Conservation (phyloP, 2,888 invertebrate species). For the Platycheirus rosarum region DNA sequence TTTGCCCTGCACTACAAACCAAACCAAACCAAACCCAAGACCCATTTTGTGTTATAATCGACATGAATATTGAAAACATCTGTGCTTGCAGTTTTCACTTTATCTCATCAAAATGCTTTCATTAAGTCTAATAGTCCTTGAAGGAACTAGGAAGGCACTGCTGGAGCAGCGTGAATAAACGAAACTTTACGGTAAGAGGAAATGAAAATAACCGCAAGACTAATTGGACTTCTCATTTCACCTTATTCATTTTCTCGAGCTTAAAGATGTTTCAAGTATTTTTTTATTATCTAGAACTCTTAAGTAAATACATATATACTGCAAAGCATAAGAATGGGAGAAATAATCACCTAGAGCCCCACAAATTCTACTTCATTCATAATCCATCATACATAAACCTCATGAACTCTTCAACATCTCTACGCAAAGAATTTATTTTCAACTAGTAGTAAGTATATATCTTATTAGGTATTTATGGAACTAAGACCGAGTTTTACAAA, state of each 20-base stretch:
- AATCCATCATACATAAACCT: background rate
- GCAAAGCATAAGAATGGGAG: constrained; percentile 31
- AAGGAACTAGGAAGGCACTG: constrained; percentile 45
- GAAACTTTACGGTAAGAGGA: constrained; percentile 48
- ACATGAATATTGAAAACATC: constrained; percentile 67
- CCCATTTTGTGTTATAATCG: constrained; percentile 54
- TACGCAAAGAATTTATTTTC: constrained; percentile 30
- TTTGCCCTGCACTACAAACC: constrained; percentile 8
- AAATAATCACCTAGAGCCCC: constrained; percentile 17
- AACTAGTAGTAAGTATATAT: background rate
- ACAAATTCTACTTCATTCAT: constrained; percentile 5
- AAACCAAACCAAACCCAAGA: constrained; percentile 17
- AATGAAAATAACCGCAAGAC: constrained; percentile 56
- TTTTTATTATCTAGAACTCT: constrained; percentile 46
- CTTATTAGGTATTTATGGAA: constrained; percentile 21
- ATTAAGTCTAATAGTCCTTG: constrained; percentile 63
- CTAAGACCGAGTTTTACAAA: constrained; percentile 17
- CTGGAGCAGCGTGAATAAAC: constrained; percentile 41
- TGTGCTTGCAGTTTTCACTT: constrained; percentile 65
- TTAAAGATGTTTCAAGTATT: constrained; percentile 34
- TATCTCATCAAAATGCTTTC: constrained; percentile 64
- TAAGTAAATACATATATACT: constrained; percentile 43
- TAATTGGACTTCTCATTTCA: constrained; percentile 61
- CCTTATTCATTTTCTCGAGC: constrained; percentile 42
- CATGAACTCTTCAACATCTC: constrained; percentile 5